phyloP scores from a whole-genome alignment of 2,797 vertebrate genomes.

The Sternarchorhynchus goeldii region DNA sequence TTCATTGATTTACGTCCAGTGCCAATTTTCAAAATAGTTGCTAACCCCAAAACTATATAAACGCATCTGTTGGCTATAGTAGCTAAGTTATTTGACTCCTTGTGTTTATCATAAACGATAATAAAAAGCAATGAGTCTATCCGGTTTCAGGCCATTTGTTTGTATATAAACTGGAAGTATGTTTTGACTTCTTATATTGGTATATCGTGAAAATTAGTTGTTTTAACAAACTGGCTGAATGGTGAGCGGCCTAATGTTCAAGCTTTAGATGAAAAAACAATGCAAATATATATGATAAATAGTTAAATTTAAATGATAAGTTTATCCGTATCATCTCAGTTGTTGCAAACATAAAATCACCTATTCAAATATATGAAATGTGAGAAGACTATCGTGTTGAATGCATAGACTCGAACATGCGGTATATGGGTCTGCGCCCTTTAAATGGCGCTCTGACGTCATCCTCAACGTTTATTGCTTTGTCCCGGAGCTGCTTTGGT shows the following conservation, averaged over 20 bases:
- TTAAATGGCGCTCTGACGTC: slow-evolving; percentile 71
- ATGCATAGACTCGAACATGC: too few species aligned
- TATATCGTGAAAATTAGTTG: background rate
- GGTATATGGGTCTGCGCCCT: slow-evolving; percentile 48
- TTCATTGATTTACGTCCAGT: slow-evolving; percentile 6
- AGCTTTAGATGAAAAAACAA: background rate
- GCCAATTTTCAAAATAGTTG: background rate
- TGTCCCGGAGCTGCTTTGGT: background rate
- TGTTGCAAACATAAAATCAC: too few species aligned
- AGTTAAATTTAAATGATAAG: too few species aligned
- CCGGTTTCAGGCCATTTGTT: slow-evolving; percentile 12
- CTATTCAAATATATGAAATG: too few species aligned
- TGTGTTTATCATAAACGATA: slow-evolving; percentile 20
- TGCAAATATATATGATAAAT: background rate
- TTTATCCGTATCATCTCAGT: too few species aligned
- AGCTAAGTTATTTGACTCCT: background rate
- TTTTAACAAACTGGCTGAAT: too few species aligned
- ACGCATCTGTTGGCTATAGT: slow-evolving; percentile 7
- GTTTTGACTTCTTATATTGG: background rate
- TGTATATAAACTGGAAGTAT: background rate
- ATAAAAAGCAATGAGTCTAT: slow-evolving; percentile 13
- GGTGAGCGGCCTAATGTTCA: too few species aligned
- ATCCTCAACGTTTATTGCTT: slow-evolving; percentile 20
- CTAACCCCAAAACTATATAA: background rate
- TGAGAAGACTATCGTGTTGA: too few species aligned